phyloP scores from a whole-genome alignment of 2,113 vertebrate genomes.

The Etheostoma cragini region DNA sequence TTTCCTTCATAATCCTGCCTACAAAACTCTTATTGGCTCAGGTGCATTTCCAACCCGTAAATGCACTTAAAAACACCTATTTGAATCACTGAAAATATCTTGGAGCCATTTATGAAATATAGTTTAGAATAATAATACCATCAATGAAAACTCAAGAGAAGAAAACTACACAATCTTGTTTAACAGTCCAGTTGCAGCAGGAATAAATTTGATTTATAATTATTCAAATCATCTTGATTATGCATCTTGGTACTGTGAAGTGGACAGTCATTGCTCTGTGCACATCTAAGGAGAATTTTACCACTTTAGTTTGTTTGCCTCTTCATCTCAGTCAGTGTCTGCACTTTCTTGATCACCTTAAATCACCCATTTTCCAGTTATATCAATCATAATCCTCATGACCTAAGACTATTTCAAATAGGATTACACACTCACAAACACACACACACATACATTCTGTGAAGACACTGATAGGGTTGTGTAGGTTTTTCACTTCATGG shows the following conservation, averaged over 20 bases:
- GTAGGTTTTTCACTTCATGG: slow-evolving; percentile 3
- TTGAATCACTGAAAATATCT: too few relatives aligned
- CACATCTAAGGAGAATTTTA: background rate
- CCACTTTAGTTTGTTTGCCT: background rate
- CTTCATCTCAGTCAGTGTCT: background rate
- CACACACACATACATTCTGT: background rate
- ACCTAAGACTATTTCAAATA: slow-evolving; percentile 46
- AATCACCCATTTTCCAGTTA: slow-evolving; percentile 39
- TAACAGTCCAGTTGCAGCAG: background rate
- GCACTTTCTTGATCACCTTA: slow-evolving; percentile 14
- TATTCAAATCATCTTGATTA: background rate
- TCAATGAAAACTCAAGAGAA: background rate
- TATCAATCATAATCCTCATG: slow-evolving; percentile 51
- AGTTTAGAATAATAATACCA: background rate
- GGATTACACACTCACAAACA: slow-evolving; percentile 46
- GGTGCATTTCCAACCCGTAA: too few relatives aligned
- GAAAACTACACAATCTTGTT: background rate
- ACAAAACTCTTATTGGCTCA: too few relatives aligned
- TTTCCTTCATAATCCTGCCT: background rate
- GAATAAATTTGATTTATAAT: background rate
- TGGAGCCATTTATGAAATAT: background rate
- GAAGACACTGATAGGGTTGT: background rate
- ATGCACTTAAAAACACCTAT: too few relatives aligned
- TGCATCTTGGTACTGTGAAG: background rate
- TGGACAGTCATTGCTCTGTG: background rate